A percentile compares a stretch with the other conserved stretches of the same genome.
Evolutionary conservation across 2,113 vertebrate species (phyloP).

Genomic region (Coryphaenoides rupestris): DNA sequence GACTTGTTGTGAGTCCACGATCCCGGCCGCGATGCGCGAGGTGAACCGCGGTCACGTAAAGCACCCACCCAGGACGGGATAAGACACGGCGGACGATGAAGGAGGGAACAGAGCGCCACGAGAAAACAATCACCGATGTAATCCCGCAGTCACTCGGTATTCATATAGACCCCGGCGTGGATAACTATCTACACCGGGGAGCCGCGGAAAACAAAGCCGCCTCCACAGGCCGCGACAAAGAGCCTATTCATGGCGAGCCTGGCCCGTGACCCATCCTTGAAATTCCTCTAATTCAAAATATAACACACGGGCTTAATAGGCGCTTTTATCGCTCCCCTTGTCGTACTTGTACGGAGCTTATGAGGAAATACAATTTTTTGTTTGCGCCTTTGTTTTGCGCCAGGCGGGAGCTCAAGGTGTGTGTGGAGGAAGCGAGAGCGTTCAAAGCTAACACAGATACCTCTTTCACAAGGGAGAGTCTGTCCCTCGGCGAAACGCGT

Average conservation of each 20-base stretch:
- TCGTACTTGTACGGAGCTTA: not conserved
- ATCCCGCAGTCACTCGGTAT: constrained; percentile 49
- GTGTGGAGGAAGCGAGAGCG: constrained; percentile 46
- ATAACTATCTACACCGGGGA: constrained; percentile 34
- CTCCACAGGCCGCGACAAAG: constrained; percentile 52
- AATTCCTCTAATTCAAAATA: constrained; percentile 55
- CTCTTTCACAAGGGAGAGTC: constrained; percentile 38
- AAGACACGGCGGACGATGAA: no score
- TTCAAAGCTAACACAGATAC: constrained; percentile 40
- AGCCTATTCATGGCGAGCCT: constrained; percentile 44
- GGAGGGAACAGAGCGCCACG: not conserved
- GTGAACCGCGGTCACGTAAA: no score
- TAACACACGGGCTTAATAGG: constrained; percentile 42
- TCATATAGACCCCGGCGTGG: constrained; percentile 29
- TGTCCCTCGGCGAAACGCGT: not conserved
- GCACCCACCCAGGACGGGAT: no score
- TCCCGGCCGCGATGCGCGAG: no score
- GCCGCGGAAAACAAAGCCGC: constrained; percentile 51
- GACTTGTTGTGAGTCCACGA: no score
- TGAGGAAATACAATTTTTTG: not conserved
- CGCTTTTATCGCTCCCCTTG: constrained; percentile 31
- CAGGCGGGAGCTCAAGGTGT: constrained; percentile 42
- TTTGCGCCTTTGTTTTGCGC: constrained; percentile 28
- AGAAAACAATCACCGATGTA: constrained; percentile 42
- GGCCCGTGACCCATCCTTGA: constrained; percentile 37